phyloP scores from a whole-genome alignment of 2,797 vertebrate genomes.

The Coreius guichenoti region DNA sequence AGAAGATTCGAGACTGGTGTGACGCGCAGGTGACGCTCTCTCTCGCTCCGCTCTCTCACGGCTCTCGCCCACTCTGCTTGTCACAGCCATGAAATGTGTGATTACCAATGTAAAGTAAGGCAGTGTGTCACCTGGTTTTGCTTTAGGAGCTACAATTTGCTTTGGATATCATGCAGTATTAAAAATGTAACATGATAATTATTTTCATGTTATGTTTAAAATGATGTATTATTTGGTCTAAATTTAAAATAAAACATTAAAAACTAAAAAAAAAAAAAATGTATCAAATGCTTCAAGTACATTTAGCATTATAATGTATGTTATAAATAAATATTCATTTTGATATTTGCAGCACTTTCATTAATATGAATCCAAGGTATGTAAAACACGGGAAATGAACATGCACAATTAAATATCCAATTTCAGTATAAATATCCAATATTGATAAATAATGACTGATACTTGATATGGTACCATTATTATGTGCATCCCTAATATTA shows the following conservation, averaged over 20 bases:
- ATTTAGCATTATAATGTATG: neutral
- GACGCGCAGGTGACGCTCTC: too few species aligned
- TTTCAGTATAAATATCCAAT: neutral
- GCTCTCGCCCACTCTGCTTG: too few species aligned
- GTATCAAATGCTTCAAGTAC: neutral
- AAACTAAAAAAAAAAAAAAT: neutral
- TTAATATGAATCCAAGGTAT: neutral
- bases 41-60: too few species aligned
- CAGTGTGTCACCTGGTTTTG: neutral
- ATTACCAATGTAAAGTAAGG: conserved; percentile 26
- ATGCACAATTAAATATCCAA: neutral
- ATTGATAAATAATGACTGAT: too few species aligned
- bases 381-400: neutral
- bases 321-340: neutral
- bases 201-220: neutral
- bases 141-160: neutral
- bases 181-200: neutral
- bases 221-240: neutral
- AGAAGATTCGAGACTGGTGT: too few species aligned
- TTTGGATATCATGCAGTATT: neutral
- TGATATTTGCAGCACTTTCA: neutral
- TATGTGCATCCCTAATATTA: neutral
- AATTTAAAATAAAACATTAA: neutral
- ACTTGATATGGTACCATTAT: too few species aligned
- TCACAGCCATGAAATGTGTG: conserved; percentile 25